phyloP scores from a whole-genome alignment of 2,113 vertebrate genomes.

The Alosa alosa region DNA sequence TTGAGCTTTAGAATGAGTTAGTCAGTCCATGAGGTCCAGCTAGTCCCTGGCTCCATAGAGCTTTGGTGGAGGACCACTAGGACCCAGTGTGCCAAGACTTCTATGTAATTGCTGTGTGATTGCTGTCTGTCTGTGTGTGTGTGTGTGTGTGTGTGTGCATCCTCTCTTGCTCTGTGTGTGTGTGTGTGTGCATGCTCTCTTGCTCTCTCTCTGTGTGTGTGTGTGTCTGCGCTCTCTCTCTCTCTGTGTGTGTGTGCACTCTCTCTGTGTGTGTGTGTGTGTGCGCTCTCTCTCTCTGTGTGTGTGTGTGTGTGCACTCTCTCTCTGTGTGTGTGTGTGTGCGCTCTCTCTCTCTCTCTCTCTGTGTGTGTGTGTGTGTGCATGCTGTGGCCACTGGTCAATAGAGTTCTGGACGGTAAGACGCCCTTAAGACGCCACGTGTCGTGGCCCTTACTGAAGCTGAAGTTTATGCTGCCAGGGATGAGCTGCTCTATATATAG shows the following conservation, averaged over 20 bases:
- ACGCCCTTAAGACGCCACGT: conserved; percentile 35
- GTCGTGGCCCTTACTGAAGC: conserved; percentile 30
- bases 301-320: background rate
- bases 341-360: no score
- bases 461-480: conserved; percentile 51
- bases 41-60: no score
- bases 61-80: no score
- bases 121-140: background rate
- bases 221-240: background rate
- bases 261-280: conserved; percentile 4
- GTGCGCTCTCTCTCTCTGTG: conserved; percentile 18
- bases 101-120: background rate
- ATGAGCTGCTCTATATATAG: conserved; percentile 63
- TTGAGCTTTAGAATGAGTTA: no score
- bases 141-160: no score
- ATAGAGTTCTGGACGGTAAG: conserved; percentile 50
- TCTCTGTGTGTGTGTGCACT: background rate
- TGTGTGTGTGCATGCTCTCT: background rate
- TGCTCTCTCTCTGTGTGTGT: background rate
- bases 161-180: background rate
- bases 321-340: background rate
- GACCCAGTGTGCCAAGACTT: no score
- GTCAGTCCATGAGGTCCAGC: no score
- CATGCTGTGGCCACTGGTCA: conserved; percentile 30
- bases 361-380: conserved; percentile 15